Base-by-base conservation (phyloP, 2,888 invertebrate species). In the Aradus depressus region DNA sequence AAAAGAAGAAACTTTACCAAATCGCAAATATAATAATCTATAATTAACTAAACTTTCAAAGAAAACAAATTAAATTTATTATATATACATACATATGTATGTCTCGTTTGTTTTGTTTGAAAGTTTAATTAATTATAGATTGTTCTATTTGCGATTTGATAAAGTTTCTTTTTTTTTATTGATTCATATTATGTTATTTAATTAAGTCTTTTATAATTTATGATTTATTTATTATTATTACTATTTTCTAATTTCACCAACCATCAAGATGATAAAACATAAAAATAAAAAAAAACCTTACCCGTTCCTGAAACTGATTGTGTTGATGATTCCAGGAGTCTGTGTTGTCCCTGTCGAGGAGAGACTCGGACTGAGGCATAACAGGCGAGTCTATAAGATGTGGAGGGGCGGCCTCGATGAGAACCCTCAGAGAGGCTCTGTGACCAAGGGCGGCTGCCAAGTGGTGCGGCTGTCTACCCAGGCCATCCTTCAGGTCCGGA, bases 391-490 rank as follows among this genome's bases (percentile, higher is more conserved):
- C 26, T 6, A 56, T 31, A 10, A 41, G n/a, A 4, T 47, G 49
- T 1, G 28, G 44, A 21, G n/a, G n/a, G n/a, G 18, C 16, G 26
- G 44, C 23, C 3, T 52, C 25, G 5, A 61, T 28, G 2, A 47
- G 35, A 1, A 43, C 28, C 22, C 45, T 35, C 14, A 61, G 48
- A 12, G 55, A 32, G 2, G 3, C 64, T 0, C 66, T 64, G 50
- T 72, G 68, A 0, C 73, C 74, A 10, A 68, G 67, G 63, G 68
- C 47, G 1, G 38, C 26, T 2, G 74, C 74, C 3, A 73, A 61
- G 50, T 75, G 74, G 1, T 74, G 59, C 0, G 74, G 72, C 0
- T 72, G 72, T 21, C 73, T 63, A 1, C 74, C 73, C 2, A 68
- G 63, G 10, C 61, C 62, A 59, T 74, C 74, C 25, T 66, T 65